Base-by-base conservation (phyloP, 2,797 vertebrate species). In the Eutrigla gurnardus region DNA sequence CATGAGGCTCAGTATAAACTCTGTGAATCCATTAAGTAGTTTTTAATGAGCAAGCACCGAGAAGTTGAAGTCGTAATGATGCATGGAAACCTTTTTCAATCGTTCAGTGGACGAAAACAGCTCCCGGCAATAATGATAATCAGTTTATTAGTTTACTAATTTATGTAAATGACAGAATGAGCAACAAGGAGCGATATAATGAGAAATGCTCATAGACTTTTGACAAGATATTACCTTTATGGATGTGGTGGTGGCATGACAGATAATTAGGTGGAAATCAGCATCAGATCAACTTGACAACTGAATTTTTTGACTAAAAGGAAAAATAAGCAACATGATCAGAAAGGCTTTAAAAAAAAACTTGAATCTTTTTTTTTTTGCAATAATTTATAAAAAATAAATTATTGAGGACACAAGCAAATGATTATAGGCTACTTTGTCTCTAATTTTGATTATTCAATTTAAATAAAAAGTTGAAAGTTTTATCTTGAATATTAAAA, bases 41-140 rank as follows among this genome's bases (percentile, higher is more conserved):
- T 88, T 87, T 89, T 90, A 86, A 84, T 85, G 86, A 89, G 86
- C 8, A 47, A 75, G 50, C 36, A 65, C 25, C 3, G 9, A 54
- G 36, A 70, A 50, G 61, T 61, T 78, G 32, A 43, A 73, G 55
- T 35, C 75, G 64, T 60, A 71, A 68, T 82, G 49, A 73, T 73
- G n/a, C 55, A 72, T 80, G 46, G 63, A 78, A 73, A 81, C 64
- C 50, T 66, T 85, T 70, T 68, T 57, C 37, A 70, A 6, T 50
- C 40, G 25, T 63, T 76, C 55, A 58, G 39, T 40, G 54, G 47
- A 70, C n/a, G 5, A 82, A 32, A 74, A 60, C 49, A 65, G 78
- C 86, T 80, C 64, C 78, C 36, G 82, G 86, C 70, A 52, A 63
- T 32, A 7, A 68, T 54, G 47, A 53, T 66, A 69, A 86, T 82